Base-by-base conservation (phyloP, 1,140 invertebrate species). In the Spodoptera litura region DNA sequence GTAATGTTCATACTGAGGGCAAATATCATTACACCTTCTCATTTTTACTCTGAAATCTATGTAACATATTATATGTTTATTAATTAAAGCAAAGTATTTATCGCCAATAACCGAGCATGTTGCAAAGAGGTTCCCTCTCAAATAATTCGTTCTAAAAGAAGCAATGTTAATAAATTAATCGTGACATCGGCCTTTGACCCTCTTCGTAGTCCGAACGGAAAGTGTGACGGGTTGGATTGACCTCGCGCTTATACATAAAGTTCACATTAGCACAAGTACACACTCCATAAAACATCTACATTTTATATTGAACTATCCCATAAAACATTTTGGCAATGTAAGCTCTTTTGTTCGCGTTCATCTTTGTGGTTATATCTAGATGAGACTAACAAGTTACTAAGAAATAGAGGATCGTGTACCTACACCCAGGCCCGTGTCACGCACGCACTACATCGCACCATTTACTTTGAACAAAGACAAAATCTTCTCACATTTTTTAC, bases 131-230 rank as follows among this genome's bases (percentile, higher is more conserved):
- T 59, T 38, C 38, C 59, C 81, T 70, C 68, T 73, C 73, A 79
- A 83, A 81, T 79, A 78, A 83, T 80, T 78, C 80, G 52, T 31
- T 72, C 44, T 38, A 75, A 80, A 76, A 66, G 75, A 72, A 71
- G 75, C 62, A 62, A 77, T 75, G 74, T 83, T 81, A 83, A 86
- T 84, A 86, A 84, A 86, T 84, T 84, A 86, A 35, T 56, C 78
- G 80, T 77, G 77, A 83, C 83, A 81, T 79, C 80, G 68, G 78
- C 72, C 55, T 84, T 82, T 84, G 85, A 86, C 80, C 84, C 83
- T 86, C 64, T 81, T 84, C 83, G 70, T 56, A 83, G 38, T 77
- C 31, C 71, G 75, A 62, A 78, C 56, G 72, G 73, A 80, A 82
- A 70, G 55, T 79, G 78, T 85, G 84, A 83, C 82, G 80, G 83